Evolutionary conservation across 2,797 vertebrate species (phyloP).

Genomic region (Rhynchotus rufescens): DNA sequence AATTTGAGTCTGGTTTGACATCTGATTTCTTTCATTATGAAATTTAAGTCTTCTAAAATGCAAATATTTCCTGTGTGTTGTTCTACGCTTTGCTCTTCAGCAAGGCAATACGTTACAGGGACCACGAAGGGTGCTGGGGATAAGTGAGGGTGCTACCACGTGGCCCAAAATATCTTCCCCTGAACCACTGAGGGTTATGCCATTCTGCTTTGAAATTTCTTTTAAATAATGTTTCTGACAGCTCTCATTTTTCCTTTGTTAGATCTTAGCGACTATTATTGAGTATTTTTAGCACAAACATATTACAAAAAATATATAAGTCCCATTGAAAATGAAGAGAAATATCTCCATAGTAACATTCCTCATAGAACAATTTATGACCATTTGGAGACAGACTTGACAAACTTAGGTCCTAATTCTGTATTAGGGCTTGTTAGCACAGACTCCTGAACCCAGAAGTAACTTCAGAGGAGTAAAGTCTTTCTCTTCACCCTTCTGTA

Average conservation of each 20-base stretch:
- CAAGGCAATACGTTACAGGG: not conserved
- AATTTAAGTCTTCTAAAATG: not conserved
- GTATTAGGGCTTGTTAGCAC: not conserved
- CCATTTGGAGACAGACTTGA: not conserved
- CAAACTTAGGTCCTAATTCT: not conserved
- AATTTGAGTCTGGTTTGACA: not conserved
- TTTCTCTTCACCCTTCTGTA: not conserved
- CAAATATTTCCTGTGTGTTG: not conserved
- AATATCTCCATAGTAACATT: conserved; percentile 27
- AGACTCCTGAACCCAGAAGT: not conserved
- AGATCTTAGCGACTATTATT: conserved; percentile 29
- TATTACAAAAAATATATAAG: conserved; percentile 60
- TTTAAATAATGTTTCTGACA: conserved; percentile 66
- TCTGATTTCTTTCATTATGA: not conserved
- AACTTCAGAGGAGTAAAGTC: conserved; percentile 16
- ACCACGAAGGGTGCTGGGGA: not conserved
- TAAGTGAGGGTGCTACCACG: conserved; percentile 15
- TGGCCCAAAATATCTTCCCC: not conserved
- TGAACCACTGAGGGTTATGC: not conserved
- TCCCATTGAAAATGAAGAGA: conserved; percentile 25
- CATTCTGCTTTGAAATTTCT: conserved; percentile 42
- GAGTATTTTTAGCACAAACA: conserved; percentile 60
- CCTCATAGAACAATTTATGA: conserved; percentile 8
- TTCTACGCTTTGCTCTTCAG: not conserved
- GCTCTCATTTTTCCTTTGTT: conserved; percentile 62